Evolutionary conservation across 2,888 invertebrate species (phyloP), one percentile per base, ranked within the genome.

Genomic region (Drosophila mimetica): DNA sequence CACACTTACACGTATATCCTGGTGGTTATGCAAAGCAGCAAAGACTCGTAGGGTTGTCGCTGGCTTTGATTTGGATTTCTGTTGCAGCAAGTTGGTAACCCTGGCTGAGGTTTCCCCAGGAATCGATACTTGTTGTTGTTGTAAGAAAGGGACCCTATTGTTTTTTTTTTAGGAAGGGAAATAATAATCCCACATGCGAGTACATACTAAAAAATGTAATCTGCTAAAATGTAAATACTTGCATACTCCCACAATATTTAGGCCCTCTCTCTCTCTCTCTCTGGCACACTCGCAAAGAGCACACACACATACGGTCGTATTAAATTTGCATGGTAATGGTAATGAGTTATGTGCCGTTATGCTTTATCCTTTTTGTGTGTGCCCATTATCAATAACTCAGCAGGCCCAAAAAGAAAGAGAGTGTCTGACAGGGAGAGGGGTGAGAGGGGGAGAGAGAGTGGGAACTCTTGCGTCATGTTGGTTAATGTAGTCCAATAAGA

Each of bases 251-350:
- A 46, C 18, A 46, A 30, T 46, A 14, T 18, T 18, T 18, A 46
- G 14, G 46, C 16, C 30, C 8, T 20, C 52, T 18, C 34, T 8
- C 42, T 34, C 8, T 20, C 52, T 18, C 34, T 8, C 42, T 34
- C 48, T 48, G 11, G 39, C 76, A 55, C 51, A 34, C n/a, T n/a
- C n/a, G n/a, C n/a, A n/a, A n/a, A n/a, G n/a, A n/a, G n/a, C 22
- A 28, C 41, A 53, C 51, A 9, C 11, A 18, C 1, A 9, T 9
- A 18, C 4, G 18, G 39, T 9, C 11, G 39, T 18, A 9, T 14
- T 8, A 78, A 80, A 84, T 86, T 82, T 86, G 87, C 82, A 82
- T 82, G 78, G 82, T 78, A 82, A 82, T 86, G 78, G 81, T 84
- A 66, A 84, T 82, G 87, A 84, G 81, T 74, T 82, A 81, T 86